phyloP scores from a whole-genome alignment of 2,113 vertebrate genomes.

The Ceyx margarethae region DNA sequence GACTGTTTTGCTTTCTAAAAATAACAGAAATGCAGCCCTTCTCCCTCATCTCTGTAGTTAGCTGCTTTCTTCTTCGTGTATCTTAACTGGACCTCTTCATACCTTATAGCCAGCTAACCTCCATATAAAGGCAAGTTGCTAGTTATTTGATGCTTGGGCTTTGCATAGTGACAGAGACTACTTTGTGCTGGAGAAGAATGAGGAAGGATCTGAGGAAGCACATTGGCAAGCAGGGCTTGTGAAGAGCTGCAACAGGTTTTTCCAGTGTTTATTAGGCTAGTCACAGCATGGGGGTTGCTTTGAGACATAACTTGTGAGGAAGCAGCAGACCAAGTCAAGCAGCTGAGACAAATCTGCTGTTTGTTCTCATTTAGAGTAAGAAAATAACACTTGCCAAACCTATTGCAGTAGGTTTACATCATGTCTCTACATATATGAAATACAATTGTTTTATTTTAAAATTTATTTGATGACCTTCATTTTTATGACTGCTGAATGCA shows the following conservation, averaged over 20 bases:
- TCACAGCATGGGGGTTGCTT: not conserved
- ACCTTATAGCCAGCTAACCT: not conserved
- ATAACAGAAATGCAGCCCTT: not conserved
- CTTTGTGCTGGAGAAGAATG: not conserved
- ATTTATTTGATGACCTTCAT: not conserved
- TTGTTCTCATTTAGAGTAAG: not conserved
- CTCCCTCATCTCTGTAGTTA: not conserved
- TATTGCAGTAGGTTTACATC: not conserved
- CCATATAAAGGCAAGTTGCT: not conserved
- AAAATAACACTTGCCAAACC: not conserved
- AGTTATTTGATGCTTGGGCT: not conserved
- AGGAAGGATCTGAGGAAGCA: not conserved
- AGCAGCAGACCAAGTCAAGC: not conserved
- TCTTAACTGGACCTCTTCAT: not conserved
- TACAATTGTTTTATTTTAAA: not conserved
- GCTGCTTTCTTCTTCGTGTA: not conserved
- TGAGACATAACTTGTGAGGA: not conserved
- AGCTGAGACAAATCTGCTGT: not conserved
- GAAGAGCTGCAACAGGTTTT: fast-evolving
- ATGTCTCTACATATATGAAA: not conserved
- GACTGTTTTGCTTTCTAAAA: not conserved
- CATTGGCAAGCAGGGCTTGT: not conserved
- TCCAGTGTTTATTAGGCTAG: not conserved
- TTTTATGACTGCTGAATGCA: not conserved
- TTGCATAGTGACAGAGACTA: not conserved